Evolutionary conservation across 2,113 vertebrate genomes (phyloP), one percentile per base, ranked within the genome.

Genomic region (Corythoichthys intestinalis): DNA sequence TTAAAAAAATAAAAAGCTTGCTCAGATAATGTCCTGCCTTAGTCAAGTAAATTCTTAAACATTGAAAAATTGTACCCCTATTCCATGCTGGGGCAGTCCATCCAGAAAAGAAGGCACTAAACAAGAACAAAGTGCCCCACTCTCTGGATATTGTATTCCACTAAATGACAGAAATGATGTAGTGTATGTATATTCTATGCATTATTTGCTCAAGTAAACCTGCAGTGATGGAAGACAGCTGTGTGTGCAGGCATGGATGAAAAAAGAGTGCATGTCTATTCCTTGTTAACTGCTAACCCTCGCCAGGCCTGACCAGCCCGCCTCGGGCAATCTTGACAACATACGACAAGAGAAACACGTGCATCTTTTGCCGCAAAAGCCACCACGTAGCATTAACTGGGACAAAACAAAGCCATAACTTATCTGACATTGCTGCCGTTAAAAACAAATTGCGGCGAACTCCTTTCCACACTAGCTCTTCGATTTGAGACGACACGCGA

Each of bases 151-250:
- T 79, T 78, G 44, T 47, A 56, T 86, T 86, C 39, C 74, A 63
- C 41, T n/a, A 39, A 64, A 76, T 73, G 70, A 83, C 70, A 75
- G 59, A 47, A 54, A 17, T 81, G 66, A 78, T 76, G 65, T 50
- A 44, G 41, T 44, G 41, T 8, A 71, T 73, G 74, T 54, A 65
- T 54, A 79, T 69, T 73, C 47, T 39, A 46, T 71, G 79, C 71
- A 74, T 61, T 73, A 66, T 57, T 41, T 67, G 41, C 46, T 62
- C 37, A 66, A 49, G 69, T 52, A 69, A 44, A 76, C 66, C 72
- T 53, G 12, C 64, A 14, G 34, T 79, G 80, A 87, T 83, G 66
- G 62, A 80, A 86, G 65, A 63, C 87, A 86, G 83, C 79, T 86
- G 82, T 82, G 69, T 75, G 66, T 74, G 65, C 65, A 38, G 1